Evolutionary conservation across 2,888 invertebrate species (phyloP), one percentile per base, ranked within the genome.

Genomic region (Homarus gammarus): DNA sequence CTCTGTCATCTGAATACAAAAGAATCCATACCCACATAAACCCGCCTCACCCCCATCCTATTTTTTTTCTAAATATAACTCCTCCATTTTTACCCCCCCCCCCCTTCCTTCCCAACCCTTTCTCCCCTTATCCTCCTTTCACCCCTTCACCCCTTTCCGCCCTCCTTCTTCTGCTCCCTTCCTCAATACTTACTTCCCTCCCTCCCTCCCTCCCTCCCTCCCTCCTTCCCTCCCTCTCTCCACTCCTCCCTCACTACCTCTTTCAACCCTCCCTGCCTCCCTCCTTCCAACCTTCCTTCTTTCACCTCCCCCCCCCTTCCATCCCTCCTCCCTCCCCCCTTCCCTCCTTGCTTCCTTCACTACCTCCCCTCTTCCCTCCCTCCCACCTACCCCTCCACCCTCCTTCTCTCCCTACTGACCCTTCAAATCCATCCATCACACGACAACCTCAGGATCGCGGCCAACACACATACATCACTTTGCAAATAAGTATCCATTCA

Each of bases 381-480:
- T 27, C 77, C 36, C 22, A 22, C 68, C 72, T 18, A 5, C 10
- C 51, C 36, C 61, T 83, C 44, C n/a, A n/a, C n/a, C 77, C 56
- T 49, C 68, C 78, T 0, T 38, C 85, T 40, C n/a, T 36, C 18
- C 33, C 44, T 64, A 49, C 73, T 68, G 27, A 36, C 44, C 70
- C 27, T 68, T 36, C 22, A 81, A 40, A 31, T 75, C 84, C 84
- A 72, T 73, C 84, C 73, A 51, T 84, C 84, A 84, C 44, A 56
- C 49, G 84, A 73, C 84, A 73, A 40, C 33, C 51, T 56, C n/a
- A 22, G 56, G 56, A 68, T 64, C 61, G 40, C 61, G 27, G 36
- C 70, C 27, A 68, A 70, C 83, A 72, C 70, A 82, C 87, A 82
- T 77, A 78, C 87, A 82, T 82, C 87, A 88, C 87, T 88, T 88